Conservation (phyloP, 2,113 vertebrate genomes). For the Apodemus speciosus region DNA sequence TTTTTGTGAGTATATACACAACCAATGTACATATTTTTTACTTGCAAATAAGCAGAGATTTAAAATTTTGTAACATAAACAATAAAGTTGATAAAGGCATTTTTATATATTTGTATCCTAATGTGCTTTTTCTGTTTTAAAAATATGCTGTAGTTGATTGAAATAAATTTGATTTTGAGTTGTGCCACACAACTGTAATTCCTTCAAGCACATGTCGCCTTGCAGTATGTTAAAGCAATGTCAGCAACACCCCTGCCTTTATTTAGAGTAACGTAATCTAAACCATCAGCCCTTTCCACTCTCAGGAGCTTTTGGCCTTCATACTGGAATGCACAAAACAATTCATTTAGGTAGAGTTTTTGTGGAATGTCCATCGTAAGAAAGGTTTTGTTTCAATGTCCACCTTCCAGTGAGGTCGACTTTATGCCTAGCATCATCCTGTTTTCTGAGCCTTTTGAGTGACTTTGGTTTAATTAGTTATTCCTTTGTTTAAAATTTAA, state of each 20-base stretch:
- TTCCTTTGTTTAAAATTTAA: slow-evolving; percentile 48
- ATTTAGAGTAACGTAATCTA: slow-evolving; percentile 79
- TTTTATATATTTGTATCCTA: slow-evolving; percentile 68
- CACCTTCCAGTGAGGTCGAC: not conserved
- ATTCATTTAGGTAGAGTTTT: slow-evolving; percentile 54
- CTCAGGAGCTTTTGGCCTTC: slow-evolving; percentile 70
- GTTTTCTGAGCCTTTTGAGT: slow-evolving; percentile 15
- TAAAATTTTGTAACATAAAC: slow-evolving; percentile 60
- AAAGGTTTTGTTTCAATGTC: slow-evolving; percentile 46
- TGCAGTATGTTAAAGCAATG: slow-evolving; percentile 76
- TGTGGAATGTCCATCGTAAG: slow-evolving; percentile 52
- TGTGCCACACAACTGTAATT: slow-evolving; percentile 73
- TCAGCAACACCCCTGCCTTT: slow-evolving; percentile 79
- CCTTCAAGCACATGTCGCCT: slow-evolving; percentile 76
- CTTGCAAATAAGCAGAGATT: slow-evolving; percentile 71
- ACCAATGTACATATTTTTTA: slow-evolving; percentile 55
- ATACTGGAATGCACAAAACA: slow-evolving; percentile 52
- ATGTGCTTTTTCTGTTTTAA: slow-evolving; percentile 68
- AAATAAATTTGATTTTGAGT: slow-evolving; percentile 80
- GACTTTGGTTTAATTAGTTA: slow-evolving; percentile 51
- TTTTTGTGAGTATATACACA: slow-evolving; percentile 20
- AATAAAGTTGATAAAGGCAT: slow-evolving; percentile 70
- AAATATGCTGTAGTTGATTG: slow-evolving; percentile 74
- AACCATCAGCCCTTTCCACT: slow-evolving; percentile 66
- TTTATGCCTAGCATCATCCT: not conserved